Evolutionary conservation across 2,888 invertebrate genomes (phyloP).

Genomic region (Scaptomyza parva): DNA sequence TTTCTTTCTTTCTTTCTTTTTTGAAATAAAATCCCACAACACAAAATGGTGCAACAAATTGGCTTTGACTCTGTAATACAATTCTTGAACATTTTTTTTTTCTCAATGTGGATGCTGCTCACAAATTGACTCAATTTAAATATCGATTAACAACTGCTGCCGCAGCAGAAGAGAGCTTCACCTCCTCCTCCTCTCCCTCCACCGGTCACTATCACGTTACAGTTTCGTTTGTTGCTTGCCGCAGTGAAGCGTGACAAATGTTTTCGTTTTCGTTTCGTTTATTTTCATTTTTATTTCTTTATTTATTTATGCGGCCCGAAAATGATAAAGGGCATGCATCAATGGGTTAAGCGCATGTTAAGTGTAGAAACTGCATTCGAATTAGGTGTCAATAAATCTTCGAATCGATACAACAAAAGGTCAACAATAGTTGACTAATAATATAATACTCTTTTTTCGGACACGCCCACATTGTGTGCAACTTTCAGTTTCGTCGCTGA

Average conservation of each 20-base stretch:
- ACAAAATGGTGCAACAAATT: conserved; percentile 26
- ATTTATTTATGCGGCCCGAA: conserved; percentile 4
- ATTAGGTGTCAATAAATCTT: conserved; percentile 55
- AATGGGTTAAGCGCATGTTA: conserved; percentile 28
- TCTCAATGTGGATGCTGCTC: conserved; percentile 49
- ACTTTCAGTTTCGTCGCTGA: conserved; percentile 43
- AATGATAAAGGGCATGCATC: conserved; percentile 18
- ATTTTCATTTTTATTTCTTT: conserved; percentile 8
- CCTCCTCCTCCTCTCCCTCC: background rate
- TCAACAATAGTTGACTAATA: conserved; percentile 31
- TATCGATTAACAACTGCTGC: conserved; percentile 58
- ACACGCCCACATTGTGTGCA: conserved; percentile 59
- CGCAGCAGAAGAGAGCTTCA: conserved; percentile 12
- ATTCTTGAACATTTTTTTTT: conserved; percentile 24
- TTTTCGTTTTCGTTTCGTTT: conserved; percentile 9
- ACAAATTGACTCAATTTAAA: conserved; percentile 67
- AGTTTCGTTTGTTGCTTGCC: conserved; percentile 35
- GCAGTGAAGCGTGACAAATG: conserved; percentile 43
- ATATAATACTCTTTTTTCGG: conserved; percentile 57
- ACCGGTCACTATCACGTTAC: conserved; percentile 5
- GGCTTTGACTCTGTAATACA: conserved; percentile 5
- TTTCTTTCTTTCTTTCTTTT: too few relatives aligned
- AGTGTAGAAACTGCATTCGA: conserved; percentile 40
- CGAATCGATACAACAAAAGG: conserved; percentile 49
- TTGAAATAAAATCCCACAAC: too few relatives aligned